Evolutionary conservation across 2,797 vertebrate species (phyloP).

Genomic region (Alosa sapidissima): DNA sequence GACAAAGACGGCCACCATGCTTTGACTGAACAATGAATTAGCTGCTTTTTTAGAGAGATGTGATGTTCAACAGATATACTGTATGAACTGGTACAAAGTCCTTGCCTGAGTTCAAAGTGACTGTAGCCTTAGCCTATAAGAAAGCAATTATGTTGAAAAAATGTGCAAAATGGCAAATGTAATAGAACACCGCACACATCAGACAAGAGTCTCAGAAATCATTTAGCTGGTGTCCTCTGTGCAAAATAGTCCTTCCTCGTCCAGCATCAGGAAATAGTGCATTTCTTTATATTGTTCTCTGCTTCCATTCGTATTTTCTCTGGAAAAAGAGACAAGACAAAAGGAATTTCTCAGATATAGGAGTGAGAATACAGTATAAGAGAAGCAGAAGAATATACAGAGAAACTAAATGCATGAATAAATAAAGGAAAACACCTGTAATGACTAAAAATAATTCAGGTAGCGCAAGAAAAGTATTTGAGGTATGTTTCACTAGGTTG

Average conservation of each 20-base stretch:
- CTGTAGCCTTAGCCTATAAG: not conserved
- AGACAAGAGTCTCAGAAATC: not conserved
- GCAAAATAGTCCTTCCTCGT: constrained; percentile 18
- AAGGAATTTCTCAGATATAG: not conserved
- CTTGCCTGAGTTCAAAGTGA: not conserved
- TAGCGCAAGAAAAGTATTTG: too few relatives aligned
- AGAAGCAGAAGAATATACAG: not conserved
- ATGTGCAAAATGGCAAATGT: not conserved
- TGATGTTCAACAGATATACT: not conserved
- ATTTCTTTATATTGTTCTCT: constrained; percentile 63
- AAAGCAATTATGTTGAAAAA: not conserved
- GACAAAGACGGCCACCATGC: not conserved
- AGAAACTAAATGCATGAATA: not conserved
- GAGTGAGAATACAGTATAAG: not conserved
- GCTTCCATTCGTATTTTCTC: constrained; percentile 71
- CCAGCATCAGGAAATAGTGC: constrained; percentile 67
- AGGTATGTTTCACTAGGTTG: not conserved
- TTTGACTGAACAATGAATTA: not conserved
- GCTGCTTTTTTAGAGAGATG: not conserved
- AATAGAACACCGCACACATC: not conserved
- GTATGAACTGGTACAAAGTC: not conserved
- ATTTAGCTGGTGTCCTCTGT: not conserved
- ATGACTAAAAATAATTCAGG: not conserved
- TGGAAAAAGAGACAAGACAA: constrained; percentile 53
- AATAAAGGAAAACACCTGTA: not conserved